Conservation (phyloP, 2,888 invertebrate species). For the Folsomia manolachei region DNA sequence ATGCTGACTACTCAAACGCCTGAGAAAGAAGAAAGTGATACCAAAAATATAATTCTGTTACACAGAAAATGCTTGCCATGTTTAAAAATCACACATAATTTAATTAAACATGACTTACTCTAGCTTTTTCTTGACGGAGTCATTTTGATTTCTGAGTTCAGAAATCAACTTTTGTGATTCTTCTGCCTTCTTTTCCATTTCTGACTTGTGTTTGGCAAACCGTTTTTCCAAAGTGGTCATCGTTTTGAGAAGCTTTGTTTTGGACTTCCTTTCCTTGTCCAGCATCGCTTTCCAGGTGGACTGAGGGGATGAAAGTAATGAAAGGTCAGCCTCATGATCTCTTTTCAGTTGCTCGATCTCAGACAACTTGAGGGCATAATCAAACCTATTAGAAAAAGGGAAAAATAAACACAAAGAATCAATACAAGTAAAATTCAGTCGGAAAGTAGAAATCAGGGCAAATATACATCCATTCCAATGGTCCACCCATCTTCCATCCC, state of each 20-base stretch:
- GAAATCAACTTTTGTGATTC: slow-evolving; percentile 37
- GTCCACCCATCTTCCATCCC: neutral
- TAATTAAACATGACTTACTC: slow-evolving; percentile 29
- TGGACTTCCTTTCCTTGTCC: slow-evolving; percentile 41
- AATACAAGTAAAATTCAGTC: slow-evolving; percentile 9
- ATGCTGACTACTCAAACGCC: slow-evolving; percentile 37
- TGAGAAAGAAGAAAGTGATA: slow-evolving; percentile 19
- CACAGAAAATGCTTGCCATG: neutral
- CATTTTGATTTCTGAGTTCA: slow-evolving; percentile 42
- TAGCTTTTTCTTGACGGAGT: slow-evolving; percentile 40
- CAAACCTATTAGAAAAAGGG: slow-evolving; percentile 32
- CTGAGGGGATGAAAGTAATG: slow-evolving; percentile 39
- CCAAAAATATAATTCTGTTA: neutral
- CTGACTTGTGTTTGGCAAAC: slow-evolving; percentile 40
- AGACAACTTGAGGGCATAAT: slow-evolving; percentile 41
- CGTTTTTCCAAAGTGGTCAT: slow-evolving; percentile 43
- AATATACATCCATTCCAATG: neutral
- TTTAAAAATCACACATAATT: too few species aligned
- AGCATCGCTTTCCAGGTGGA: slow-evolving; percentile 42
- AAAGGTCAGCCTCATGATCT: slow-evolving; percentile 43
- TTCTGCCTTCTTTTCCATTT: slow-evolving; percentile 39
- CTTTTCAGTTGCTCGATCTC: slow-evolving; percentile 46
- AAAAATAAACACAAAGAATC: slow-evolving; percentile 12
- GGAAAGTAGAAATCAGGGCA: too few species aligned
- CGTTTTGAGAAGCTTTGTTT: slow-evolving; percentile 41